A percentile compares a stretch with the other conserved stretches of the same genome.
phyloP scores from a whole-genome alignment of 1,140 invertebrate genomes.

The Atta cephalotes region DNA sequence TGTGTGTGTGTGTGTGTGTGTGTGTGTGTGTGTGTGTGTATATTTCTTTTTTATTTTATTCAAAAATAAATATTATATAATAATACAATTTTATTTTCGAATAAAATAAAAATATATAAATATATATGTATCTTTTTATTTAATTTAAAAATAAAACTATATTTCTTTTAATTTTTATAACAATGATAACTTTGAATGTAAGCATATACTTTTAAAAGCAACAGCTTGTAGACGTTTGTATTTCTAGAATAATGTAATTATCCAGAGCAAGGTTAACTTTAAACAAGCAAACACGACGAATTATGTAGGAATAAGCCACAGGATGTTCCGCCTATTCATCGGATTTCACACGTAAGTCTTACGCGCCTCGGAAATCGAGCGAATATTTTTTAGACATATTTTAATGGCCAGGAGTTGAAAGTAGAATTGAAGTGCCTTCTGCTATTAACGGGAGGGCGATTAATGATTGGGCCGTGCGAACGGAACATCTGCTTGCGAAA shows the following conservation, averaged over 20 bases:
- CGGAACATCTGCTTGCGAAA: constrained; percentile 72
- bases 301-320: constrained; percentile 15
- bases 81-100: no score
- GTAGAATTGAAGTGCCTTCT: constrained; percentile 72
- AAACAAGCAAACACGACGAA: background rate
- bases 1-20: no score
- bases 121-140: no score
- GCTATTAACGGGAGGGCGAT: constrained; percentile 73
- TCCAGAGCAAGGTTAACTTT: background rate
- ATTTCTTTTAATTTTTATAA: no score
- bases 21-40: no score
- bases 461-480: constrained; percentile 74
- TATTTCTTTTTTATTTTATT: no score
- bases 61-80: no score
- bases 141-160: no score
- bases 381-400: constrained; percentile 69
- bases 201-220: background rate
- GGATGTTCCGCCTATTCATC: background rate
- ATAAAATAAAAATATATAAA: no score
- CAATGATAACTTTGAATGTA: no score
- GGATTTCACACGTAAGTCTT: constrained; percentile 33
- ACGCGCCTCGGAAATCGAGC: constrained; percentile 51
- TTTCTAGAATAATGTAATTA: constrained; percentile 1
- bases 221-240: background rate
- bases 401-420: constrained; percentile 71